Base-by-base conservation (phyloP, 2,113 vertebrate species). In the Colinus virginianus region DNA sequence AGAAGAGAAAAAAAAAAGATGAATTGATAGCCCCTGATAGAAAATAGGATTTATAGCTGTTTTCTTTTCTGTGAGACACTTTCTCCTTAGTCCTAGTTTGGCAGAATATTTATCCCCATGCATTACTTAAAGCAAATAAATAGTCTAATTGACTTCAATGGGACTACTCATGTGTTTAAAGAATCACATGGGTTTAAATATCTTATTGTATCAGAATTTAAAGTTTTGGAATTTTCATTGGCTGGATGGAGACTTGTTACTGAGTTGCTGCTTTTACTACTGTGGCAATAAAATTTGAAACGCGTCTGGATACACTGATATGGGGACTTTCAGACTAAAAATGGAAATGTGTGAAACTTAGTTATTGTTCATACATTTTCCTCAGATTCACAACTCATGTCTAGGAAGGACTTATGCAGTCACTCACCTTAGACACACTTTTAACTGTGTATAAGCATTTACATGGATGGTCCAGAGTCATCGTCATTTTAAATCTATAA, bases 221-320 rank as follows among this genome's bases (percentile, higher is more conserved):
- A 87, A 42, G 59, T 84, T 78, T 61, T 14, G 55, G 76, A 88
- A 88, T 93, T 94, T 95, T 96, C 90, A 94, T 51, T 96, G 69
- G 13, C 68, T 96, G 76, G 61, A 83, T 55, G 46, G 68, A 36
- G 43, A 78, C 64, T 56, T 95, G n/a, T 64, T 88, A 49, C 79
- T 93, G 67, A 82, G 59, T 94, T 67, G 88, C 74, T 94, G 75
- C 88, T 86, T 87, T 93, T 93, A 89, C 85, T 89, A 43, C 79
- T 36, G 59, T 48, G 43, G 64, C 64, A 91, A 78, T 95, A 94
- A 95, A 96, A 94, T 83, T 56, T 88, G 92, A 96, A 95, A 88
- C 90, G 36, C 42, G 43, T 66, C 75, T 1, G 61, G 91, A 90
- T 0, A 75, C n/a, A 68, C 42, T 83, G 68, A 86, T 34, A 64